Evolutionary conservation across 2,797 vertebrate genomes (phyloP), one percentile per base, ranked within the genome.

Genomic region (Miichthys miiuy): DNA sequence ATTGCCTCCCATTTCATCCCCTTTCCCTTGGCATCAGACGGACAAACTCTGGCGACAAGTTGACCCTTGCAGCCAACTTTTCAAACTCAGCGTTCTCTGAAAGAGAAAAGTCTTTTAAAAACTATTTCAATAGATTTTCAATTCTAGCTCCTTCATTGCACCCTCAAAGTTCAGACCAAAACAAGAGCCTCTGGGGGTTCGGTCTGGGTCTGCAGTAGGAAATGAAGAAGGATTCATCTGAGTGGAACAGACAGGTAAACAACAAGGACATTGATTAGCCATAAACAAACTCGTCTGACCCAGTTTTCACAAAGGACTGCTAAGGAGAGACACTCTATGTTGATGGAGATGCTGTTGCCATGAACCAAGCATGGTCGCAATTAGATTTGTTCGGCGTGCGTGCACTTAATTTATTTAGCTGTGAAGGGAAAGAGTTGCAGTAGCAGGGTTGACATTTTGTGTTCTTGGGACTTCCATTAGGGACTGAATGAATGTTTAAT

Each of bases 281-380:
- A 60, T 69, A 87, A 84, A 91, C 72, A 81, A 86, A 81, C 58
- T 75, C 27, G 25, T 84, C 68, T 90, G 87, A 87, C 82, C 88
- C 63, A 88, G 62, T 81, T 92, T 85, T 76, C 61, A 73, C 78
- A 73, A 69, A 79, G 57, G 6, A 17, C 44, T 21, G 47, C 51
- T 20, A 9, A 68, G 52, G 54, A 65, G 60, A 63, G 52, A 52
- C 18, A 11, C 48, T 55, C n/a, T 11, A 9, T 34, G 52, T 71
- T 17, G 25, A 72, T 71, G 62, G 30, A 54, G 69, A 75, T 62
- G 61, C 63, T 67, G 57, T 76, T 80, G 61, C 58, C 75, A 34
- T 79, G 38, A 62, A 51, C 5, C 4, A 75, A 62, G 38, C 64
- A 56, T 69, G 52, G 47, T 52, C 64, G 51, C 27, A 69, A 81